Evolutionary conservation across 2,113 vertebrate genomes (phyloP).

Genomic region (Callithrix jacchus): DNA sequence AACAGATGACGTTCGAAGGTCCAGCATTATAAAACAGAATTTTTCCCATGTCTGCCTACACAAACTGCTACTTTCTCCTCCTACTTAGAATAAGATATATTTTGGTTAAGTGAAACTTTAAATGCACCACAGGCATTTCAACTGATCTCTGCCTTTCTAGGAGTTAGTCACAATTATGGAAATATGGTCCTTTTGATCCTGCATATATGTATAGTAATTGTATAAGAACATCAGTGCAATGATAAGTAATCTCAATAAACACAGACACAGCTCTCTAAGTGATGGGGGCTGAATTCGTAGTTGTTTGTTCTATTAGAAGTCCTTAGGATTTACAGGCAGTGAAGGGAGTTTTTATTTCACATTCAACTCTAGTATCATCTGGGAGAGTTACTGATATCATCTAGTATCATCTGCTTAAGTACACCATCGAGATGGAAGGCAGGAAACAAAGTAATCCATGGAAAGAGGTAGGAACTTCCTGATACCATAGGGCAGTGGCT

Average conservation of each 20-base stretch:
- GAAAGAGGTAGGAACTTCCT: background rate
- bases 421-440: background rate
- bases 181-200: background rate
- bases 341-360: background rate
- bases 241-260: background rate
- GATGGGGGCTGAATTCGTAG: background rate
- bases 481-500: background rate
- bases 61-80: background rate
- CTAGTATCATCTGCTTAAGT: background rate
- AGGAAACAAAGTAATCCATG: background rate
- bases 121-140: background rate
- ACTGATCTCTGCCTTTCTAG: background rate
- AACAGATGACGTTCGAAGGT: background rate
- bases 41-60: background rate
- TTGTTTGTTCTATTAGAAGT: background rate
- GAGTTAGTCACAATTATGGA: background rate
- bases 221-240: background rate
- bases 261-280: background rate
- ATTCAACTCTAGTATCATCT: background rate
- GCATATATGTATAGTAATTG: background rate
- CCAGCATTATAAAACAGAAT: background rate
- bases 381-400: no score
- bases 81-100: background rate
- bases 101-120: background rate
- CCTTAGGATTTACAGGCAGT: background rate